phyloP scores from a whole-genome alignment of 1,140 invertebrate genomes.

The Potamilus streckersoni region DNA sequence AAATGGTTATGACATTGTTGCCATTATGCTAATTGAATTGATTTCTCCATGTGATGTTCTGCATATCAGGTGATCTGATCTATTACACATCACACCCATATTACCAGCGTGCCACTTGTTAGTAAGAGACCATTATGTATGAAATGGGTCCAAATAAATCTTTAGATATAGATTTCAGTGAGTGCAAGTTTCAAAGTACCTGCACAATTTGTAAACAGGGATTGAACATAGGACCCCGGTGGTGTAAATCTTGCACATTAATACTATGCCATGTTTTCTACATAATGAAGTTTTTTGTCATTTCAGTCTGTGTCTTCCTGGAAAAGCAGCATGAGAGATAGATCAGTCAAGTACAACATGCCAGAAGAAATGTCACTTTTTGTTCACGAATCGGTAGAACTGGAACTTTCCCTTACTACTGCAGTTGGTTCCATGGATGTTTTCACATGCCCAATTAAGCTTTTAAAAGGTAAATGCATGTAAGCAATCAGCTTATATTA shows the following conservation, averaged over 20 bases:
- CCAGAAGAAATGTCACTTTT: conserved; percentile 55
- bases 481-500: neutral
- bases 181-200: too few relatives aligned
- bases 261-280: neutral
- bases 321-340: conserved; percentile 3
- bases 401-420: conserved; percentile 64
- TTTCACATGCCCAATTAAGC: conserved; percentile 63
- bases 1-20: too few relatives aligned
- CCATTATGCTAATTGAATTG: too few relatives aligned
- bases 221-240: neutral
- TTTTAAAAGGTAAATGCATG: conserved; percentile 59
- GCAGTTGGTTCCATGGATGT: conserved; percentile 45
- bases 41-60: too few relatives aligned
- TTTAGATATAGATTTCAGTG: too few relatives aligned
- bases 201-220: too few relatives aligned
- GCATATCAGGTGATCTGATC: too few relatives aligned
- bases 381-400: conserved; percentile 68
- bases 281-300: neutral
- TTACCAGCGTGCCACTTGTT: too few relatives aligned
- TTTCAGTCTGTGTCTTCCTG: conserved; percentile 16
- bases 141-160: too few relatives aligned
- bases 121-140: too few relatives aligned
- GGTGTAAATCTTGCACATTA: neutral
- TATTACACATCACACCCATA: too few relatives aligned
- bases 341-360: conserved; percentile 21